Evolutionary conservation across 2,113 vertebrate genomes (phyloP), one percentile per base, ranked within the genome.

Genomic region (Sebastes schlegelii): DNA sequence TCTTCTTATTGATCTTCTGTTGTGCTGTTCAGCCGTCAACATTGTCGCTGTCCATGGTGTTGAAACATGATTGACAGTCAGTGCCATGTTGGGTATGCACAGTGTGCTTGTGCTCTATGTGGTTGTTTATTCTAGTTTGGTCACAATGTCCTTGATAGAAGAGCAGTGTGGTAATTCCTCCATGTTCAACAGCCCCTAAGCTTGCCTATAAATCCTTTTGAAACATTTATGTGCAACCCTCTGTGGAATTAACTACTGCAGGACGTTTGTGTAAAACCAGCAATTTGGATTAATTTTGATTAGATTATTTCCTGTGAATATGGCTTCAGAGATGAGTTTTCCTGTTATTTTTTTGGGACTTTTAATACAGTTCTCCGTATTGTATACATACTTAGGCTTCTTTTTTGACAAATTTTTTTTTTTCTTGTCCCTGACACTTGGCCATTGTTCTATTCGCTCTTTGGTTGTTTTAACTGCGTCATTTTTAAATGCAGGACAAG

Each of bases 121-220:
- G 21, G 8, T 63, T 66, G 45, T 84, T 1, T 69, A 46, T 71
- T 63, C 6, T 21, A 58, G 8, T 78, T 64, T 70, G 52, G 21
- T 60, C 54, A 54, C 67, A 61, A 5, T 70, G 60, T 42, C 16
- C 75, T 74, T 78, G 34, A 48, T 46, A 40, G 40, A 62, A 61
- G 54, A 72, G 43, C 34, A 19, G 62, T 62, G 40, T 23, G 68
- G 21, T 74, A 46, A 71, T 66, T 77, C 34, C 60, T 61, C 54
- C 40, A 23, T 34, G 58, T 75, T 71, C 60, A 66, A 58, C 19
- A 63, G 23, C 43, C 58, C 79, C 64, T 80, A 45, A 75, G 34
- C 21, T 71, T 21, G 34, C 21, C 23, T 4, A 46, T 60, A 62
- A 51, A 60, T 66, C 16, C 57, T 51, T 34, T 17, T 16, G 8